phyloP scores from a whole-genome alignment of 2,888 invertebrate species.

The Graphium colonna region DNA sequence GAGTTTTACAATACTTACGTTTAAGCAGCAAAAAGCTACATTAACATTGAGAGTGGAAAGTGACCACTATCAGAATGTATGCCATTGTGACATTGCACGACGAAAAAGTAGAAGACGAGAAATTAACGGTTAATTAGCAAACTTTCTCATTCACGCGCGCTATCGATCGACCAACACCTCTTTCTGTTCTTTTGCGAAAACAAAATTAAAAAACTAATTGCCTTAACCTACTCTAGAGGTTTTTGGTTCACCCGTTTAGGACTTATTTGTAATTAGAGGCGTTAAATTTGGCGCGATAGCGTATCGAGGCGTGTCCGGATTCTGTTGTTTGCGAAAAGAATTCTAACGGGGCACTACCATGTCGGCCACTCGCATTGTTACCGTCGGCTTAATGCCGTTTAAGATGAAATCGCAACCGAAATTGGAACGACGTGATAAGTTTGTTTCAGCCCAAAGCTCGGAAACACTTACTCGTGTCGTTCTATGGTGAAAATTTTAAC shows the following conservation, averaged over 20 bases:
- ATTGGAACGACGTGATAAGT: conserved; percentile 36
- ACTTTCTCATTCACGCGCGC: background rate
- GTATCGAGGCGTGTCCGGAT: conserved; percentile 46
- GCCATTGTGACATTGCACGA: background rate
- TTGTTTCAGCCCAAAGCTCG: background rate
- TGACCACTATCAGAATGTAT: background rate
- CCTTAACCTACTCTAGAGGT: conserved; percentile 39
- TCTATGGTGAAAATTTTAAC: background rate
- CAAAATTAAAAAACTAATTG: conserved; percentile 34
- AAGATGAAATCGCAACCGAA: conserved; percentile 44
- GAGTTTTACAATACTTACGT: too few relatives aligned
- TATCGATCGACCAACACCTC: background rate
- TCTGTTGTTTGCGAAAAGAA: conserved; percentile 60
- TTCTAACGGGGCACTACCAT: conserved; percentile 61
- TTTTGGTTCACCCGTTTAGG: conserved; percentile 13
- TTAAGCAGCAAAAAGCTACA: too few relatives aligned
- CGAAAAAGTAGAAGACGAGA: background rate
- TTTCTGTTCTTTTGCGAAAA: conserved; percentile 11
- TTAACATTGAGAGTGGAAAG: background rate
- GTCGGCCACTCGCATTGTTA: conserved; percentile 40
- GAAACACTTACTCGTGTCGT: background rate
- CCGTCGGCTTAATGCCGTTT: conserved; percentile 32
- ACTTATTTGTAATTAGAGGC: conserved; percentile 61
- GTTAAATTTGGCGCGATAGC: conserved; percentile 58
- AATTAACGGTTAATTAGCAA: conserved; percentile 1